A percentile compares a stretch with the other conserved stretches of the same genome.
Evolutionary conservation across 2,113 vertebrate species (phyloP).

Genomic region (Zapornia atra): DNA sequence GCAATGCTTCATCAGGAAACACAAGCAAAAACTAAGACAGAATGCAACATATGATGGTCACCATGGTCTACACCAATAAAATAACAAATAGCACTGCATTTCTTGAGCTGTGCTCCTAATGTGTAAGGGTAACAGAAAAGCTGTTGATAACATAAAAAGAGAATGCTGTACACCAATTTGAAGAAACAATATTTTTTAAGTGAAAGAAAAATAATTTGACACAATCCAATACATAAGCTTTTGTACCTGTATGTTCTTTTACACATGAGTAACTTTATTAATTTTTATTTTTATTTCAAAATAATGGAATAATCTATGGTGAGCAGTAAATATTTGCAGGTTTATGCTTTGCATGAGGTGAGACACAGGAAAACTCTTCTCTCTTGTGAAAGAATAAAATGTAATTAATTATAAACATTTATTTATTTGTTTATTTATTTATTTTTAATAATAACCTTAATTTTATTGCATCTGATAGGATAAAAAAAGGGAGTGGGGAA

Average conservation of each 20-base stretch:
- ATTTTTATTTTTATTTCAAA: background rate
- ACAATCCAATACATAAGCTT: background rate
- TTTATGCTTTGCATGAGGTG: background rate
- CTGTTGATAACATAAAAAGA: fast-evolving
- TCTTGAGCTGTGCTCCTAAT: background rate
- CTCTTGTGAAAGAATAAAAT: background rate
- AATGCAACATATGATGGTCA: background rate
- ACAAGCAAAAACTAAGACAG: background rate
- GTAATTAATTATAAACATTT: background rate
- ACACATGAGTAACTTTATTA: background rate
- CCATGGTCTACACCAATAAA: background rate
- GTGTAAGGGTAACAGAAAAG: background rate
- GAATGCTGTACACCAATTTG: background rate
- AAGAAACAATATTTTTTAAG: background rate
- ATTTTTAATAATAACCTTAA: background rate
- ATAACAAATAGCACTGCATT: background rate
- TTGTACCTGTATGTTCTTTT: background rate
- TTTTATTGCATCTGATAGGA: background rate
- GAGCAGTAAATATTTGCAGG: background rate
- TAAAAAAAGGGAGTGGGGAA: fast-evolving
- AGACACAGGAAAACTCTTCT: background rate
- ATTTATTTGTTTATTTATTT: background rate
- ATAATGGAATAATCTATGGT: background rate
- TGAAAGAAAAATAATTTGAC: background rate
- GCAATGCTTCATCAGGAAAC: background rate